A percentile compares a stretch with the other conserved stretches of the same genome.
These are phyloP conservation scores for Parapristionchus giblindavisi DNA, from an alignment of 2,888 invertebrate species.

Conservation along the genomic window DNA sequence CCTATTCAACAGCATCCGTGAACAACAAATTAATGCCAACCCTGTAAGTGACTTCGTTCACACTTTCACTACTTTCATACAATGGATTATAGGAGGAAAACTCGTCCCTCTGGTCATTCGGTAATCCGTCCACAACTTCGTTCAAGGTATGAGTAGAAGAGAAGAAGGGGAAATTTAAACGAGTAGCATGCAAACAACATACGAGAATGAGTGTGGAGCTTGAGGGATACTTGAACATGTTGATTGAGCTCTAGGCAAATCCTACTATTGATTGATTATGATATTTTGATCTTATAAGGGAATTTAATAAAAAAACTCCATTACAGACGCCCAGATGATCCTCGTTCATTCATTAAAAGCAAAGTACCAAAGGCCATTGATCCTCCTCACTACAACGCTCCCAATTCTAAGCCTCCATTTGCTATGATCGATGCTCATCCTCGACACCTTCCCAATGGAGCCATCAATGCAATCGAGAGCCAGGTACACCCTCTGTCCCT, in stretches of 20 bases:
- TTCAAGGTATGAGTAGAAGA: constrained; percentile 24
- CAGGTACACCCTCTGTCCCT: neutral
- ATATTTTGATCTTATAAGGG: neutral
- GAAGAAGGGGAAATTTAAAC: neutral
- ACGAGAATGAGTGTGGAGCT: constrained; percentile 6
- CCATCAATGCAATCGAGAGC: constrained; percentile 17
- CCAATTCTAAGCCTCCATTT: constrained; percentile 27
- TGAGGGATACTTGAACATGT: constrained; percentile 16
- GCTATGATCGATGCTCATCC: constrained; percentile 35
- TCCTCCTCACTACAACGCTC: constrained; percentile 39
- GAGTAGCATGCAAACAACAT: neutral
- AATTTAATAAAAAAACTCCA: neutral
- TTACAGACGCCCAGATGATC: constrained; percentile 22
- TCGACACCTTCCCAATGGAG: constrained; percentile 15
- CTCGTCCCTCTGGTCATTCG: constrained; percentile 10
- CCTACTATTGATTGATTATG: neutral
- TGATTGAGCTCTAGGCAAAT: constrained; percentile 4
- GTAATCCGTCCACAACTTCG: constrained; percentile 35
- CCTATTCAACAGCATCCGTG: constrained; percentile 32
- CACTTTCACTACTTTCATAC: neutral
- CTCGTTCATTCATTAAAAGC: constrained; percentile 5
- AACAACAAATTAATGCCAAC: constrained; percentile 30
- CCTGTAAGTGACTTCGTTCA: neutral
- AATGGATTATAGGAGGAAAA: neutral
- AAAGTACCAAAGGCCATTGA: constrained; percentile 27